Base-by-base conservation (phyloP, 2,113 vertebrate genomes). In the Numenius arquata region DNA sequence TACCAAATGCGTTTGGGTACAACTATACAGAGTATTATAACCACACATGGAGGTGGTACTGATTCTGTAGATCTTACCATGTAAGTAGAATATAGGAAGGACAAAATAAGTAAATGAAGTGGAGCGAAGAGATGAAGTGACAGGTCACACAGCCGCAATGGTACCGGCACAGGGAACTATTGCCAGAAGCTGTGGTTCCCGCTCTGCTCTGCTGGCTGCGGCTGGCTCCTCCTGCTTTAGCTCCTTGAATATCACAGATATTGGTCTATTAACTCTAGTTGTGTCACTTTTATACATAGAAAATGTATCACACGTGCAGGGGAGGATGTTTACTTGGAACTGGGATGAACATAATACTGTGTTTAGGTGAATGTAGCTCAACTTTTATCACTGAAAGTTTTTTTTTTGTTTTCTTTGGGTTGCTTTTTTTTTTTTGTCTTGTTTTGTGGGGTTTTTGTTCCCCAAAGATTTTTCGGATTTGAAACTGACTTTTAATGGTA, bases 201-300 rank as follows among this genome's bases (percentile, higher is more conserved):
- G 55, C 12, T 63, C 29, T 68, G 43, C 29, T 79, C 12, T 0
- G 0, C 30, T 70, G 63, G 11, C 26, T 32, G 27, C 0, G 2
- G 16, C 15, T 67, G n/a, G 15, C 9, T 76, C 17, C 36, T 56
- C 23, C 70, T 62, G 21, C 45, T 75, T 85, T 30, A 61, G 19
- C 62, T 36, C 32, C 38, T 58, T 53, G 14, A 56, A 16, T 86
- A 47, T 36, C 34, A 36, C 9, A 41, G 38, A 5, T 67, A 17
- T 67, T 63, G 19, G n/a, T 65, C 17, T 56, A 3, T 71, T 82
- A 30, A 38, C 32, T 92, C 40, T 59, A 26, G 4, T 36, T 66
- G 3, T 66, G 41, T 50, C 55, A 40, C 17, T 93, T 92, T 32
- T 41, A 79, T 29, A 56, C 20, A n/a, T 3, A 53, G 45, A 62